These are phyloP conservation scores for Pocillopora grandis DNA, from an alignment of 92 coral and sea anemone species.

Conservation along the genomic window DNA sequence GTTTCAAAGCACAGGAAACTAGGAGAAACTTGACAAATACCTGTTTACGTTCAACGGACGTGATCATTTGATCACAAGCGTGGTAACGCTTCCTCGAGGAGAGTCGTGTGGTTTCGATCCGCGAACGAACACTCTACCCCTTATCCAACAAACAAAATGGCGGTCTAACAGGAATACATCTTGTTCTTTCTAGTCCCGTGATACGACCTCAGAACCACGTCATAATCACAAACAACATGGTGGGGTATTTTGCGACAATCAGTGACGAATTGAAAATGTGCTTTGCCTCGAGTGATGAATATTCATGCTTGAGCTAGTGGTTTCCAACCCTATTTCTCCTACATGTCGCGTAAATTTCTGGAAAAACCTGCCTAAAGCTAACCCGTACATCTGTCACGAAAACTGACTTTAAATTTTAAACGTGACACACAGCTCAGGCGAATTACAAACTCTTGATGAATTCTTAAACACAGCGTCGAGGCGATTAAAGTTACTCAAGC, in stretches of 20 bases:
- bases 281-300: slow-evolving; percentile 24
- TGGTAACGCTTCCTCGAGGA: neutral
- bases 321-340: neutral
- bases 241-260: slow-evolving; percentile 5
- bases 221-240: slow-evolving; percentile 33
- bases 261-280: neutral
- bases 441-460: neutral
- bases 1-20: neutral
- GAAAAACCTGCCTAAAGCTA: neutral
- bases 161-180: neutral
- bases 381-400: neutral
- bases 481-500: slow-evolving; percentile 10
- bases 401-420: too few species aligned
- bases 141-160: slow-evolving; percentile 9
- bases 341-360: neutral
- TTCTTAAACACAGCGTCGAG: neutral
- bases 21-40: neutral
- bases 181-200: neutral
- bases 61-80: neutral
- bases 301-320: slow-evolving; percentile 12
- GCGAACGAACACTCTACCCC: neutral
- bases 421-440: neutral
- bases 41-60: slow-evolving; percentile 3
- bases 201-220: slow-evolving; percentile 10
- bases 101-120: neutral